Evolutionary conservation across 2,888 invertebrate genomes (phyloP).

Genomic region (Cetonia aurata): DNA sequence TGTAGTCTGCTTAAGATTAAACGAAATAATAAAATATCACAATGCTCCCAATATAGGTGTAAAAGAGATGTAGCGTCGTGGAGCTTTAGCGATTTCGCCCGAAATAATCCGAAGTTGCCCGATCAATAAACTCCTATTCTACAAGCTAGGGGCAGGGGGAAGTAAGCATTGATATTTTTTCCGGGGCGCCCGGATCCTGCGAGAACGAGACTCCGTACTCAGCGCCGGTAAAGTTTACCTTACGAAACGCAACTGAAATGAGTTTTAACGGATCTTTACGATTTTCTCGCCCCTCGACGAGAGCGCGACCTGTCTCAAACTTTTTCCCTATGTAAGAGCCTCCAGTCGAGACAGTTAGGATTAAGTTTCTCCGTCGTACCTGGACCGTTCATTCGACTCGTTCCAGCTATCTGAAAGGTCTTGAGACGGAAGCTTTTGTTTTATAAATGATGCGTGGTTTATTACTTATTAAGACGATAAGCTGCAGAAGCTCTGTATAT

Average conservation of each 20-base stretch:
- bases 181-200: slow-evolving; percentile 43
- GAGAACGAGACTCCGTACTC: slow-evolving; percentile 40
- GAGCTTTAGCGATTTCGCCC: slow-evolving; percentile 41
- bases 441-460: slow-evolving; percentile 27
- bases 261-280: slow-evolving; percentile 50
- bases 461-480: slow-evolving; percentile 23
- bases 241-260: slow-evolving; percentile 47
- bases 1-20: too few species aligned
- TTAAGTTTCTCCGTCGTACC: slow-evolving; percentile 47
- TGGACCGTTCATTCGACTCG: slow-evolving; percentile 49
- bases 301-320: slow-evolving; percentile 36
- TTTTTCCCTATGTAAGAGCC: slow-evolving; percentile 22
- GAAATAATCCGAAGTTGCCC: slow-evolving; percentile 46
- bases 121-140: slow-evolving; percentile 47
- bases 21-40: too few species aligned
- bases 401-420: slow-evolving; percentile 34
- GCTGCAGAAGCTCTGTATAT: too few species aligned
- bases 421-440: slow-evolving; percentile 13
- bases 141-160: slow-evolving; percentile 39
- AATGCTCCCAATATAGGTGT: neutral
- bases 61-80: slow-evolving; percentile 5
- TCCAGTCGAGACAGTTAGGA: slow-evolving; percentile 38
- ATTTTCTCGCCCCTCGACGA: slow-evolving; percentile 48
- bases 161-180: slow-evolving; percentile 50
- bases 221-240: slow-evolving; percentile 41